These are phyloP conservation scores for Protophormia terraenovae DNA, from an alignment of 2,888 invertebrate genomes.

Conservation along the genomic window DNA sequence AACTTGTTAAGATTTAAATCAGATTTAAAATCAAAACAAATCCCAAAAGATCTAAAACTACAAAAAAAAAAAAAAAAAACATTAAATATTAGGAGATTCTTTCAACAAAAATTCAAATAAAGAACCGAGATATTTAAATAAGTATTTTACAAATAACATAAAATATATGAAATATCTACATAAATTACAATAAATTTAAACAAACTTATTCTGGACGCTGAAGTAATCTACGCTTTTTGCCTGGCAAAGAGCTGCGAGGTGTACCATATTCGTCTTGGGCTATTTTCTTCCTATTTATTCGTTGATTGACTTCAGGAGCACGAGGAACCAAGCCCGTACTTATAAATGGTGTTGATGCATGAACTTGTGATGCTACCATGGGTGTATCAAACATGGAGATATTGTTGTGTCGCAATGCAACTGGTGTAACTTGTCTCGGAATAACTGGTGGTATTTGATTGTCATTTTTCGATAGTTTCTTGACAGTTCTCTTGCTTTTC, in stretches of 20 bases:
- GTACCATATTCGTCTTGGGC: not conserved
- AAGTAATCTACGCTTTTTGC: constrained; percentile 15
- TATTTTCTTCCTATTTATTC: not conserved
- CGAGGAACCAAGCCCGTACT: not conserved
- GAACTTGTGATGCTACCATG: not conserved
- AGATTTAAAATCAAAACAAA: constrained; percentile 9
- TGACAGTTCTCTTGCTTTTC: not conserved
- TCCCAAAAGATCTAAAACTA: not conserved
- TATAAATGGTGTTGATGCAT: constrained; percentile 43
- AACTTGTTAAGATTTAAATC: not conserved
- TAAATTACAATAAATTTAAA: not conserved
- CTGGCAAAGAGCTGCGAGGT: constrained; percentile 45
- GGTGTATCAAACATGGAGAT: constrained; percentile 44
- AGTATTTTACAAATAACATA: constrained; percentile 46
- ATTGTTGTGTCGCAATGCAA: not conserved
- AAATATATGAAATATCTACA: constrained; percentile 37
- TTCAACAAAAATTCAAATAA: not conserved
- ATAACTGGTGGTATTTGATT: not conserved
- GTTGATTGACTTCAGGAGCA: constrained; percentile 12
- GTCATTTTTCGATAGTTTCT: not conserved
- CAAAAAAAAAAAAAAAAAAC: not conserved
- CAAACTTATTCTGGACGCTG: not conserved
- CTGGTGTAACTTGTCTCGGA: not conserved
- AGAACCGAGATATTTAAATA: constrained; percentile 20
- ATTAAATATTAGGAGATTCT: not conserved